phyloP scores from a whole-genome alignment of 2,113 vertebrate genomes.

The Scomber japonicus region DNA sequence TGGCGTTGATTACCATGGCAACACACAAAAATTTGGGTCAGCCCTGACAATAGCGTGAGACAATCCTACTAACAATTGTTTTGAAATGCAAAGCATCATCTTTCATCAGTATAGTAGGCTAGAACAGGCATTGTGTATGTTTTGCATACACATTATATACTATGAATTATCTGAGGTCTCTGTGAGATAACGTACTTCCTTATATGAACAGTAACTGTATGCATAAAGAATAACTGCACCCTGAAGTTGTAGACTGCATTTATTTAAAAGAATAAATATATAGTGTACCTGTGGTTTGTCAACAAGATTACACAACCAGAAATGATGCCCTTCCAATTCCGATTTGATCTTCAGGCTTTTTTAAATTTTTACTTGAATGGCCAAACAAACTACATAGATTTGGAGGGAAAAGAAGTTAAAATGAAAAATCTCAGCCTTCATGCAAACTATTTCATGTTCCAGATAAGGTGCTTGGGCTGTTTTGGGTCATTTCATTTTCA shows the following conservation, averaged over 20 bases:
- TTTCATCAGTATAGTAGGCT: background rate
- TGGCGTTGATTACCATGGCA: constrained; percentile 64
- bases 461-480: constrained; percentile 17
- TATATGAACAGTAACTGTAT: constrained; percentile 16
- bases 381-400: background rate
- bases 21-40: constrained; percentile 69
- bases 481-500: constrained; percentile 30
- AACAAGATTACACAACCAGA: background rate
- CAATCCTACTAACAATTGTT: constrained; percentile 38
- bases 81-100: background rate
- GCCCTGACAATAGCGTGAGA: constrained; percentile 46
- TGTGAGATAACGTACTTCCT: constrained; percentile 1
- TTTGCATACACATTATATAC: background rate
- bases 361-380: background rate
- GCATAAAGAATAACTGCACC: constrained; percentile 13
- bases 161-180: background rate
- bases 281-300: background rate
- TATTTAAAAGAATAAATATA: background rate
- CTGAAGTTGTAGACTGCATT: background rate
- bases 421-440: too few species aligned
- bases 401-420: too few species aligned
- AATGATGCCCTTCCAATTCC: background rate
- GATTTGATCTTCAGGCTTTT: background rate
- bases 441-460: background rate
- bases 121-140: background rate